Conservation (phyloP, 2,888 invertebrate genomes). For the Ectemnius continuus region DNA sequence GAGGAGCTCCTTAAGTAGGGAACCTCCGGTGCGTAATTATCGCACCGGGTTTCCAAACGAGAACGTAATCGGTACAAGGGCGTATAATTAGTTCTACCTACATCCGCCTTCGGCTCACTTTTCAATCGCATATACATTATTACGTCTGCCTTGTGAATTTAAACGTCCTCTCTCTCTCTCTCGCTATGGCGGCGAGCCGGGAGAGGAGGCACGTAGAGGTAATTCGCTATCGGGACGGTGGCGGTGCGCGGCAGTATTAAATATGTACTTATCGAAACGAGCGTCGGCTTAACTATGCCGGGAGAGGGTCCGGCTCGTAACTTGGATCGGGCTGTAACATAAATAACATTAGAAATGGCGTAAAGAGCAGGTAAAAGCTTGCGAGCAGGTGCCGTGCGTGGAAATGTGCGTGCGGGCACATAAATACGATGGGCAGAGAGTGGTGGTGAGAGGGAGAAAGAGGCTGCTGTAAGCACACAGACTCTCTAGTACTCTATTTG, state of each 20-base stretch:
- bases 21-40: not conserved
- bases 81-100: conserved; percentile 6
- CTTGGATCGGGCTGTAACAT: not conserved
- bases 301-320: conserved; percentile 3
- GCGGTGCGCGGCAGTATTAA: not conserved
- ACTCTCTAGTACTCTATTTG: conserved; percentile 71
- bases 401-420: conserved; percentile 12
- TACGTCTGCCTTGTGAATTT: not conserved
- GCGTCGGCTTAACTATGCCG: not conserved
- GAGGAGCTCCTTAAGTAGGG: not conserved
- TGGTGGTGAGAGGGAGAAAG: conserved; percentile 13
- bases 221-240: not conserved
- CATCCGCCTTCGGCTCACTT: not conserved
- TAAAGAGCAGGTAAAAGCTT: conserved; percentile 10
- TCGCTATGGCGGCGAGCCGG: not conserved
- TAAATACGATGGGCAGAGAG: conserved; percentile 29
- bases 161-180: too few species aligned
- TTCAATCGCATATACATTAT: not conserved
- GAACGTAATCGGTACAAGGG: not conserved
- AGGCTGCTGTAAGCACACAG: conserved; percentile 13
- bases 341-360: not conserved
- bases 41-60: not conserved
- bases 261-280: not conserved
- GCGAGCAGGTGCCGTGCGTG: conserved; percentile 5
- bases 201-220: not conserved